Evolutionary conservation across 2,888 invertebrate genomes (phyloP).

Genomic region (Rosalia funebris): DNA sequence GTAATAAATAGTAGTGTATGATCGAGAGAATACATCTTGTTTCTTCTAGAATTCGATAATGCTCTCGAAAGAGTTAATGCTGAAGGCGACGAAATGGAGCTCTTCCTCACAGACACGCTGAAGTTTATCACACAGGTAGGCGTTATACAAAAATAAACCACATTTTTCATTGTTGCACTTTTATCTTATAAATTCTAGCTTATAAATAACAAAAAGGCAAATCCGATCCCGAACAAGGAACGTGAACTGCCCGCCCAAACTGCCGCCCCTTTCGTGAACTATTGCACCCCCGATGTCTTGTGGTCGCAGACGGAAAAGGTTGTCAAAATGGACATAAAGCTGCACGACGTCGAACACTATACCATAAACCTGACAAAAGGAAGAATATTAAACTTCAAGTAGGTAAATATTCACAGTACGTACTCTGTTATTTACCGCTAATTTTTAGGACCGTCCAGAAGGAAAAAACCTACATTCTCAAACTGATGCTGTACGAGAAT

Average conservation of each 20-base stretch:
- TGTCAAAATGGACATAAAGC: slow-evolving; percentile 52
- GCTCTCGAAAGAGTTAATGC: neutral
- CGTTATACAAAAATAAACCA: no score
- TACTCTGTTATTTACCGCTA: neutral
- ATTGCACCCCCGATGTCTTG: slow-evolving; percentile 55
- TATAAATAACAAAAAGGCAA: no score
- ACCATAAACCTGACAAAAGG: slow-evolving; percentile 47
- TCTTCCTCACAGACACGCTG: slow-evolving; percentile 11
- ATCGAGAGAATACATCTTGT: no score
- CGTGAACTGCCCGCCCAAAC: slow-evolving; percentile 42
- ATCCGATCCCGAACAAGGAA: no score
- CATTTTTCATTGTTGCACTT: no score
- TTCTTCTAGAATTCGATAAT: slow-evolving; percentile 21
- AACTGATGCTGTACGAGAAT: slow-evolving; percentile 51
- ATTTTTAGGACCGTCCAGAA: slow-evolving; percentile 47
- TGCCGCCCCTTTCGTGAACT: slow-evolving; percentile 45
- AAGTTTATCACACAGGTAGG: slow-evolving; percentile 30
- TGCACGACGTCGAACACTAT: slow-evolving; percentile 50
- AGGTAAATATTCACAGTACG: slow-evolving; percentile 36
- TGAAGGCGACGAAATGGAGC: slow-evolving; percentile 22
- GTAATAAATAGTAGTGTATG: no score
- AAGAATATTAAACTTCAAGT: slow-evolving; percentile 55
- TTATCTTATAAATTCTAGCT: no score
- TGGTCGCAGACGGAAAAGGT: slow-evolving; percentile 56
- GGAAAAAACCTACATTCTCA: slow-evolving; percentile 50